phyloP scores from a whole-genome alignment of 2,113 vertebrate species.

The Ptyas mucosa region DNA sequence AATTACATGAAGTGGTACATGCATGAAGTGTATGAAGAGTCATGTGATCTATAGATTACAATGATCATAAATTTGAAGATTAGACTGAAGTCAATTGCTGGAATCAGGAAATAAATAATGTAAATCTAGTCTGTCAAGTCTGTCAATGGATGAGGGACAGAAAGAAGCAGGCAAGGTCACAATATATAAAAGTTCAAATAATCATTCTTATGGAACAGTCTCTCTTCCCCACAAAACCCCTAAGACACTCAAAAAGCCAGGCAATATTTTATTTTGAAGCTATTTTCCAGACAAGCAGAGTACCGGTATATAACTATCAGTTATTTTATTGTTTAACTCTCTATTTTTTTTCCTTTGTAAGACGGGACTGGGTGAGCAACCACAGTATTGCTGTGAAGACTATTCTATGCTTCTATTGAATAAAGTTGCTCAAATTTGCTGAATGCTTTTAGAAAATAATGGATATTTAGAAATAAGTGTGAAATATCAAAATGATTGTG shows the following conservation, averaged over 20 bases:
- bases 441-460: too few species aligned
- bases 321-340: not conserved
- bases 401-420: not conserved
- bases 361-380: not conserved
- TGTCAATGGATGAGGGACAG: not conserved
- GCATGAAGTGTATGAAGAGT: not conserved
- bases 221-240: not conserved
- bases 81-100: not conserved
- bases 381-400: not conserved
- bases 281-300: not conserved
- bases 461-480: too few species aligned
- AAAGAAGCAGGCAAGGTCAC: not conserved
- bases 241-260: not conserved
- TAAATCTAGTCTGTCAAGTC: not conserved
- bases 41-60: not conserved
- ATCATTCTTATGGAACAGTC: not conserved
- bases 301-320: not conserved
- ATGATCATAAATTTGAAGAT: not conserved
- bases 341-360: not conserved
- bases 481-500: too few species aligned
- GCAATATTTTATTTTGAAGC: not conserved
- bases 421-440: not conserved
- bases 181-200: not conserved
- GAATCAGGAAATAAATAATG: not conserved
- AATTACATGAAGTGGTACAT: not conserved